These are phyloP conservation scores for Oostethus manadensis DNA, from an alignment of 2,113 vertebrate genomes.

Conservation along the genomic window DNA sequence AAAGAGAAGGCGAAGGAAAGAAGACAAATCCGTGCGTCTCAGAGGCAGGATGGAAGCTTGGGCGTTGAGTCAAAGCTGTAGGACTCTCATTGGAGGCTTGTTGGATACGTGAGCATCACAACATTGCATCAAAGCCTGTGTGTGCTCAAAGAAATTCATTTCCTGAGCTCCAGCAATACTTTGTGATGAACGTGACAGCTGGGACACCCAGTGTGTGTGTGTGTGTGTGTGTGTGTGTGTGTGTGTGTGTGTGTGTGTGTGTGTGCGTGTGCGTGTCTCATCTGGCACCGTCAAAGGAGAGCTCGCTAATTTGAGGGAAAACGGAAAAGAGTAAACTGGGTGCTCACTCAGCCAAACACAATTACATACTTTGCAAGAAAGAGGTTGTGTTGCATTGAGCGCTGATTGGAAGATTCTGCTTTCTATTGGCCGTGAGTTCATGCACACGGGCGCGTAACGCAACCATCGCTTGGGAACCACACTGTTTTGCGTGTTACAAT, in stretches of 20 bases:
- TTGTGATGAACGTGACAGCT: slow-evolving; percentile 63
- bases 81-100: slow-evolving; percentile 43
- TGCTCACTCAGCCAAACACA: slow-evolving; percentile 36
- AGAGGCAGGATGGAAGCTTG: slow-evolving; percentile 35
- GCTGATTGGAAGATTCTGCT: slow-evolving; percentile 15
- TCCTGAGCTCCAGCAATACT: slow-evolving; percentile 51
- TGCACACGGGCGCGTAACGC: background rate
- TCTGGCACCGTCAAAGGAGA: slow-evolving; percentile 46
- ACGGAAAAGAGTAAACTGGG: slow-evolving; percentile 46
- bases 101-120: slow-evolving; percentile 45
- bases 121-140: slow-evolving; percentile 38
- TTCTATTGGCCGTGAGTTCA: background rate
- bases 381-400: slow-evolving; percentile 10
- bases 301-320: slow-evolving; percentile 58
- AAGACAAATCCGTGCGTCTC: slow-evolving; percentile 40
- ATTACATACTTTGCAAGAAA: slow-evolving; percentile 17
- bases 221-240: slow-evolving; percentile 16
- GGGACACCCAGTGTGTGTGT: slow-evolving; percentile 27
- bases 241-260: background rate
- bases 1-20: slow-evolving; percentile 27
- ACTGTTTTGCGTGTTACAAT: no score
- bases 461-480: no score
- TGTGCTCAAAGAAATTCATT: slow-evolving; percentile 56
- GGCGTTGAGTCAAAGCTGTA: slow-evolving; percentile 52
- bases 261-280: slow-evolving; percentile 27